These are phyloP conservation scores for Ochropleura plecta DNA, from an alignment of 2,888 invertebrate genomes.

Conservation along the genomic window DNA sequence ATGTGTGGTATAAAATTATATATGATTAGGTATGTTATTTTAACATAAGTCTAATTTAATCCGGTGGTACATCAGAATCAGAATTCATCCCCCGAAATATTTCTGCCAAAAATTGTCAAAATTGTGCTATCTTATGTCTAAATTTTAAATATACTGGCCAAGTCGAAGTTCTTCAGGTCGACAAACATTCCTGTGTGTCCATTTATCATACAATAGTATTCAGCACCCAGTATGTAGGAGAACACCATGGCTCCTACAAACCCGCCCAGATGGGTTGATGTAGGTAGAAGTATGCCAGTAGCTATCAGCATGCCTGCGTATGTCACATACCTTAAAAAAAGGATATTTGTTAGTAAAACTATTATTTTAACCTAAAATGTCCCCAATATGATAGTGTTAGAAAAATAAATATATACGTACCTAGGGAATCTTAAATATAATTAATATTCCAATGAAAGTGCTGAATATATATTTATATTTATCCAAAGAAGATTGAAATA, in stretches of 20 bases:
- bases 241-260: constrained; percentile 95
- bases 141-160: constrained; percentile 76
- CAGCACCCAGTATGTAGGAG: constrained; percentile 95
- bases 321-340: constrained; percentile 92
- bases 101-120: constrained; percentile 1
- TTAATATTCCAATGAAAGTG: constrained; percentile 1
- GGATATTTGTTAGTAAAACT: not conserved
- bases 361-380: not conserved
- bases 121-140: constrained; percentile 59
- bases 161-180: constrained; percentile 81
- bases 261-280: constrained; percentile 94
- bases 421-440: not conserved
- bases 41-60: no score
- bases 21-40: no score
- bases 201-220: constrained; percentile 92
- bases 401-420: not conserved
- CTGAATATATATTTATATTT: not conserved
- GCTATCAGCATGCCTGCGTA: constrained; percentile 96
- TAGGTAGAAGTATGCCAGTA: constrained; percentile 96
- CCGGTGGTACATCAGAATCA: no score
- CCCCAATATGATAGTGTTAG: constrained; percentile 33
- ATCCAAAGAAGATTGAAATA: not conserved
- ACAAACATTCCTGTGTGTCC: constrained; percentile 87
- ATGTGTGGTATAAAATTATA: no score
- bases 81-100: not conserved